Base-by-base conservation (phyloP, 2,113 vertebrate genomes). In the Acrocephalus kingi region DNA sequence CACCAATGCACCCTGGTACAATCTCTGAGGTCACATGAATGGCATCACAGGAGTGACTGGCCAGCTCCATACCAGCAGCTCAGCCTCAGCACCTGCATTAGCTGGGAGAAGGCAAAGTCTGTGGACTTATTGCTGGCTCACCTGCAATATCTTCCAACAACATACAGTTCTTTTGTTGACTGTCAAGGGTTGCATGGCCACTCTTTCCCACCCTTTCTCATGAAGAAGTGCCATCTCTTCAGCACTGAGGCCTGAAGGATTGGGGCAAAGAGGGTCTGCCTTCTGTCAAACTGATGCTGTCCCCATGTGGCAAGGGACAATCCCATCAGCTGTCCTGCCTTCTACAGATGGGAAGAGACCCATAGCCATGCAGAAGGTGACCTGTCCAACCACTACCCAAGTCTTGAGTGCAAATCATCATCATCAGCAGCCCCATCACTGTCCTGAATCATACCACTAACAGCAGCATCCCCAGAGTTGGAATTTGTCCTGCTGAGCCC, bases 101-200 rank as follows among this genome's bases (percentile, higher is more conserved):
- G 7, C 16, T 54, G 30, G 8, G 27, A 54, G 23, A 81, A 48
- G n/a, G 24, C 5, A 69, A 79, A 84, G 6, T 46, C 17, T 10
- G 1, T 15, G 19, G 25, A 61, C 6, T 12, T 39, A 21, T 28
- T 1, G 1, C 15, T 72, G 48, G 14, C 14, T 81, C 9, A 58
- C 4, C 4, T 68, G 59, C 18, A 39, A 15, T 5, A 35, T 45
- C 49, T 73, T 17, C 31, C 15, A 39, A 35, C 12, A 17, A 16
- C 8, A 56, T 23, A 43, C 35, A 28, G 18, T 23, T 63, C 35
- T 64, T 43, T 30, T 33, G 13, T 27, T 64, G 43, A 45, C 7
- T 33, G 9, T 14, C 27, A 64, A 51, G 35, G 13, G 8, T 28
- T 1, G 1, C 0, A 0, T 15, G 24, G 24, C 12, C 24, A 11